Base-by-base conservation (phyloP, 1,140 invertebrate species). In the Dolichoris vasculosae region DNA sequence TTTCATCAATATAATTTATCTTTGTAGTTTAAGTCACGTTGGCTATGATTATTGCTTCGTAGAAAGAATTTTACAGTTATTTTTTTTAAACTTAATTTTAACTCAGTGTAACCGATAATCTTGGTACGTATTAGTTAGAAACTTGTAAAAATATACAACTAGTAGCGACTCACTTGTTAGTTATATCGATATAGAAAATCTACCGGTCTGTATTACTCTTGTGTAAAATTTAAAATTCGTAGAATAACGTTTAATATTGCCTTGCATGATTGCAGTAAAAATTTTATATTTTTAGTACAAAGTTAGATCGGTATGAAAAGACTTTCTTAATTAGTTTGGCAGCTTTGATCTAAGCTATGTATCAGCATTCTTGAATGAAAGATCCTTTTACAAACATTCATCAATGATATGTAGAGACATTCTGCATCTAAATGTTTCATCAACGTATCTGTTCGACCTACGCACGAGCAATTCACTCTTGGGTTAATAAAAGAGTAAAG, bases 401-500 rank as follows among this genome's bases (percentile, higher is more conserved):
- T 55, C 48, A 38, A 78, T 78, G n/a, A 30, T 51, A 76, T n/a
- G 11, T 17, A 73, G 7, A 4, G 43, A 6, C n/a, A 1, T 35
- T 77, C 32, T n/a, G 20, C 11, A 26, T 38, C 46, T 17, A 23
- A 78, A 32, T 63, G 17, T 63, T 59, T 78, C 30, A 51, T 48
- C 64, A 51, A 51, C 38, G 17, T 9, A 40, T 55, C 40, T n/a
- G 30, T 32, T 48, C 75, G 55, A 67, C 82, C 40, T 48, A 77
- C 75, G 73, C 75, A 67, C 48, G 20, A 30, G 55, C 23, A 9
- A 26, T 17, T 71, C 79, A 38, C n/a, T 23, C 35, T 17, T 35
- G 32, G 32, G 35, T 38, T 78, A 84, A 84, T 64, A 77, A 77
- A 77, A 76, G 59, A 64, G n/a, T 11, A 23, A 9, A 51, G 40